Percentiles rank a stretch among this genome's conserved stretches.
phyloP scores from a whole-genome alignment of 2,797 vertebrate genomes.

The Melanitta fusca region DNA sequence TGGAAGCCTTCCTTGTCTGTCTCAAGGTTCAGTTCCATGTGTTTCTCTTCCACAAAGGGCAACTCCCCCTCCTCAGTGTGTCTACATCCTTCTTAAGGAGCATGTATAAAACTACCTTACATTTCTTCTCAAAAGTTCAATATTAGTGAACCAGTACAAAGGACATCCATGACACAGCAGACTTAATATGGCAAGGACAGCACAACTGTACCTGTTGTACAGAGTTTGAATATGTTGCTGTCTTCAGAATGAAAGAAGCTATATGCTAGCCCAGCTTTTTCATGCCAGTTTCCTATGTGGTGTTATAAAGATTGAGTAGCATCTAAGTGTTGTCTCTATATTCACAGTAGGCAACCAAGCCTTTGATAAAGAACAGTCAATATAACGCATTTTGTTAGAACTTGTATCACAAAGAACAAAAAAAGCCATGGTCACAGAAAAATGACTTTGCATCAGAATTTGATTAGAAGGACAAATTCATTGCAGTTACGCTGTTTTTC shows the following conservation, averaged over 20 bases:
- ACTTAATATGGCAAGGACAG: neutral
- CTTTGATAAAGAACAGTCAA: neutral
- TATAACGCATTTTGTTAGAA: neutral
- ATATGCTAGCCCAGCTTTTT: neutral
- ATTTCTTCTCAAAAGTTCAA: neutral
- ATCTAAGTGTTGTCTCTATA: neutral
- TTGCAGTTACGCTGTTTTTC: neutral
- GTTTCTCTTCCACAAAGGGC: neutral
- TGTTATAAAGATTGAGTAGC: neutral
- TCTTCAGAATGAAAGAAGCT: neutral
- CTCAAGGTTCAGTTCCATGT: neutral
- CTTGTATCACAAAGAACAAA: neutral
- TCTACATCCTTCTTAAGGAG: neutral
- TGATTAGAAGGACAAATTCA: neutral
- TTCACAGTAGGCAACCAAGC: neutral
- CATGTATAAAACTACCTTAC: neutral
- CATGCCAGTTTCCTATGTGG: neutral
- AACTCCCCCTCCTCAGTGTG: neutral
- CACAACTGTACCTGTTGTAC: neutral
- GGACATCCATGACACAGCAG: fast-evolving
- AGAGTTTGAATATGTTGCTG: neutral
- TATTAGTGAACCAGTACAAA: neutral
- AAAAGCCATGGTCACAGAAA: neutral
- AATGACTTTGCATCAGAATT: neutral
- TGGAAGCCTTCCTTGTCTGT: neutral